Percentiles rank a stretch among this genome's conserved stretches.
These are phyloP conservation scores for Xanthorhoe spadicearia DNA, from an alignment of 2,888 invertebrate genomes.

Conservation along the genomic window DNA sequence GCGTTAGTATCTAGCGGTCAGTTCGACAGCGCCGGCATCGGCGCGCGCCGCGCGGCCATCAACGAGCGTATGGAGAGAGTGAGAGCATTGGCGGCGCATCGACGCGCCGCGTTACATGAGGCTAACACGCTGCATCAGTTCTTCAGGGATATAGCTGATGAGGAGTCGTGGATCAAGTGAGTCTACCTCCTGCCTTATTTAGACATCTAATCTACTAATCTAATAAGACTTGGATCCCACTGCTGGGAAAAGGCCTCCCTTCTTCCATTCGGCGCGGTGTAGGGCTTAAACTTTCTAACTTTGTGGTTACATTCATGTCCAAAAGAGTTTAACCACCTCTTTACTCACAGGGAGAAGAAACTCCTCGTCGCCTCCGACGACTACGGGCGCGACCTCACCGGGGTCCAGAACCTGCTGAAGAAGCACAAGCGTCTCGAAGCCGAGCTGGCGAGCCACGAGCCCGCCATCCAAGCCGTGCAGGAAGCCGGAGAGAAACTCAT, in stretches of 20 bases:
- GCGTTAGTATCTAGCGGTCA: constrained; percentile 98
- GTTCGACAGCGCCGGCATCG: constrained; percentile 98
- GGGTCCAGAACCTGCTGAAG: constrained; percentile 99
- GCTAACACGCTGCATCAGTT: constrained; percentile 99
- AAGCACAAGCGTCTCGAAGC: constrained; percentile 99
- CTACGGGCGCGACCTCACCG: constrained; percentile 98
- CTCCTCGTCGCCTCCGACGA: constrained; percentile 98
- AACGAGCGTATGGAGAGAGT: constrained; percentile 98
- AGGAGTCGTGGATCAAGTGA: constrained; percentile 99
- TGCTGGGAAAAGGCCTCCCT: too few species aligned
- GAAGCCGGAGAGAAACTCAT: constrained; percentile 96
- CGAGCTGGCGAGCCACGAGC: constrained; percentile 98
- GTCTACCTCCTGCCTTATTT: too few species aligned
- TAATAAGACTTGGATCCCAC: too few species aligned
- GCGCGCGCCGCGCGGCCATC: constrained; percentile 97
- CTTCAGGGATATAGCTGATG: constrained; percentile 99
- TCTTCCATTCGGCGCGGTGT: too few species aligned
- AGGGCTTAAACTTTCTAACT: too few species aligned
- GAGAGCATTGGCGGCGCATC: constrained; percentile 95
- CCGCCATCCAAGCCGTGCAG: constrained; percentile 93
- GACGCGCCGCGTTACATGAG: constrained; percentile 96
- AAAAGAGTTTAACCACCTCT: background rate
- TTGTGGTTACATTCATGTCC: too few species aligned
- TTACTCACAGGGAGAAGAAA: constrained; percentile 93
- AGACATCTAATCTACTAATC: too few species aligned